A percentile compares a stretch with the other conserved stretches of the same genome.
Conservation (phyloP, 2,797 vertebrate species). For the Picus viridis region DNA sequence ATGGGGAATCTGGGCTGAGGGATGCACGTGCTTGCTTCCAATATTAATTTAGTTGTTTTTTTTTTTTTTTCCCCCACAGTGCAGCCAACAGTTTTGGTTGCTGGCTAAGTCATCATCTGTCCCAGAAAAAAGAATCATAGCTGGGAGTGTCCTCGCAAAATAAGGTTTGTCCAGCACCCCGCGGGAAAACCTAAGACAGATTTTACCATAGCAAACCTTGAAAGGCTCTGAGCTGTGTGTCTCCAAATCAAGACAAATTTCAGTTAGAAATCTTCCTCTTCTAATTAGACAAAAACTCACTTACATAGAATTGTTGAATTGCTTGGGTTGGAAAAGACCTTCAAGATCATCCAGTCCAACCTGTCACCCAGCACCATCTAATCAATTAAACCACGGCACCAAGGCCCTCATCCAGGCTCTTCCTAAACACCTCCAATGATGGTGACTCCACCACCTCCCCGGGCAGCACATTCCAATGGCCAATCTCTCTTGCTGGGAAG, state of each 20-base stretch:
- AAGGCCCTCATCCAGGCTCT: too few relatives aligned
- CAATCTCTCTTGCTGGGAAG: too few relatives aligned
- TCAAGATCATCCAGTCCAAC: too few relatives aligned
- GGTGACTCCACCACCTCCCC: too few relatives aligned
- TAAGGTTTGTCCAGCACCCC: background rate
- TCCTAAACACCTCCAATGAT: too few relatives aligned
- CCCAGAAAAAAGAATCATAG: background rate
- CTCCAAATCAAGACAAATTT: background rate
- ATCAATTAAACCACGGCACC: too few relatives aligned
- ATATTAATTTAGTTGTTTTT: rapidly evolving
- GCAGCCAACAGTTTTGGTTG: background rate
- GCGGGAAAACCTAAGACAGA: background rate
- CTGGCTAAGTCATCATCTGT: background rate
- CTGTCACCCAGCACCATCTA: too few relatives aligned
- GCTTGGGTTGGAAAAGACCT: too few relatives aligned
- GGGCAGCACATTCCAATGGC: too few relatives aligned
- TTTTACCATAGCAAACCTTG: background rate
- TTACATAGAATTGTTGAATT: too few relatives aligned
- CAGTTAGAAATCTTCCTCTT: background rate
- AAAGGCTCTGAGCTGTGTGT: background rate
- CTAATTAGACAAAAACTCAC: background rate
- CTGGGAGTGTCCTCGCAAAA: background rate
- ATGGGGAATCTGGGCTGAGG: conserved; percentile 18
- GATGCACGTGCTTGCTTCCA: background rate
- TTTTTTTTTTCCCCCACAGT: background rate